These are phyloP conservation scores for Tetragnatha versicolor DNA, from an alignment of 1,140 invertebrate species.

Conservation along the genomic window DNA sequence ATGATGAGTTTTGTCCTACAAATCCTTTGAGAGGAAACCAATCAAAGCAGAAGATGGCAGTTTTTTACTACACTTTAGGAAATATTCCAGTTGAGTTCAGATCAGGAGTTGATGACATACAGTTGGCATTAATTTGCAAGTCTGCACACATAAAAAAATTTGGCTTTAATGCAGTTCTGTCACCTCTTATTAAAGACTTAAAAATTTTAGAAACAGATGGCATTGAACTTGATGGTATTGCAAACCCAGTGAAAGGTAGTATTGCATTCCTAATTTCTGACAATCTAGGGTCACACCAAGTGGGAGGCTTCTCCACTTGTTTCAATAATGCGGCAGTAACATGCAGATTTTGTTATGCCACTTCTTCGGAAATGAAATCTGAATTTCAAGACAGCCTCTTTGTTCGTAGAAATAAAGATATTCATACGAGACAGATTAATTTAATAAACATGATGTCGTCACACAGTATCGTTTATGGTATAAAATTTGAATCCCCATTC, in stretches of 20 bases:
- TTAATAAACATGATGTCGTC: not conserved
- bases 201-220: conserved; percentile 8
- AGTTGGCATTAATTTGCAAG: not conserved
- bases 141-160: not conserved
- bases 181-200: not conserved
- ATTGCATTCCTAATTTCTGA: conserved; percentile 1
- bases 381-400: not conserved
- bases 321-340: not conserved
- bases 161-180: not conserved
- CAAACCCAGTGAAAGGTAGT: not conserved
- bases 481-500: not conserved
- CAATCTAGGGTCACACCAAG: conserved; percentile 7
- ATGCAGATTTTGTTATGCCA: not conserved
- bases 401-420: not conserved
- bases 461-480: not conserved
- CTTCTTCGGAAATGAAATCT: not conserved
- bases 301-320: not conserved
- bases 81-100: not conserved
- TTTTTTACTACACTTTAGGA: not conserved
- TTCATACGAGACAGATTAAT: not conserved
- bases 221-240: not conserved
- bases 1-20: conserved; percentile 11
- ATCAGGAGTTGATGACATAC: not conserved
- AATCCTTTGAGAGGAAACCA: conserved; percentile 7
- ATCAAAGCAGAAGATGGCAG: conserved; percentile 8